Percentiles rank a stretch among this genome's conserved stretches.
phyloP scores from a whole-genome alignment of 2,888 invertebrate genomes.

The Pecten maximus region DNA sequence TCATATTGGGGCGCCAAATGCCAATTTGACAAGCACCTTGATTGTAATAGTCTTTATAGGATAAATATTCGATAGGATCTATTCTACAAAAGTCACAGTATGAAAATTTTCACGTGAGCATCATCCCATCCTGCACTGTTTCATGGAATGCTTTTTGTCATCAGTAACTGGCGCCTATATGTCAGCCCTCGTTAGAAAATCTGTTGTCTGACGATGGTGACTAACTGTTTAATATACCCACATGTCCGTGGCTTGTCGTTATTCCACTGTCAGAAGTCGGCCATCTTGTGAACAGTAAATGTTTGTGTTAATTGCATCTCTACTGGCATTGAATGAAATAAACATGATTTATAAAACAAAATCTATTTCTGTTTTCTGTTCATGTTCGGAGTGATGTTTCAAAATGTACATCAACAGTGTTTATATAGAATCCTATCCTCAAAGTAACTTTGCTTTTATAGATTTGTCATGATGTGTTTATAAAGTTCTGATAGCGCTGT shows the following conservation, averaged over 20 bases:
- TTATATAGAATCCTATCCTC: no score
- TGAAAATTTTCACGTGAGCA: neutral
- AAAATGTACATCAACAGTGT: no score
- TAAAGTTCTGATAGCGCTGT: no score
- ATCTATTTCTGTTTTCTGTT: neutral
- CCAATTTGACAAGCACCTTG: no score
- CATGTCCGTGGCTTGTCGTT: conserved; percentile 22
- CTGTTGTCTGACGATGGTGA: neutral
- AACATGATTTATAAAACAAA: conserved; percentile 24
- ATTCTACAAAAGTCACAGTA: no score
- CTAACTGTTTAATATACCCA: neutral
- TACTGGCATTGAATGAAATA: conserved; percentile 35
- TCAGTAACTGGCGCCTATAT: neutral
- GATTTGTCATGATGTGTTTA: no score
- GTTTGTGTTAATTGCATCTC: conserved; percentile 11
- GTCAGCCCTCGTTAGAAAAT: neutral
- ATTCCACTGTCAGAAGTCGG: conserved; percentile 3
- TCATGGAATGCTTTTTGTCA: neutral
- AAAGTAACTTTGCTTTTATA: no score
- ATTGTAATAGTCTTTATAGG: no score
- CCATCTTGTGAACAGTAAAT: conserved; percentile 14
- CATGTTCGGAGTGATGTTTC: neutral
- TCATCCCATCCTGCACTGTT: neutral
- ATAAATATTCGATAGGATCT: no score
- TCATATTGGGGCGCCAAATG: no score